These are phyloP conservation scores for Thamnophis elegans DNA, from an alignment of 2,797 vertebrate species.

Conservation along the genomic window DNA sequence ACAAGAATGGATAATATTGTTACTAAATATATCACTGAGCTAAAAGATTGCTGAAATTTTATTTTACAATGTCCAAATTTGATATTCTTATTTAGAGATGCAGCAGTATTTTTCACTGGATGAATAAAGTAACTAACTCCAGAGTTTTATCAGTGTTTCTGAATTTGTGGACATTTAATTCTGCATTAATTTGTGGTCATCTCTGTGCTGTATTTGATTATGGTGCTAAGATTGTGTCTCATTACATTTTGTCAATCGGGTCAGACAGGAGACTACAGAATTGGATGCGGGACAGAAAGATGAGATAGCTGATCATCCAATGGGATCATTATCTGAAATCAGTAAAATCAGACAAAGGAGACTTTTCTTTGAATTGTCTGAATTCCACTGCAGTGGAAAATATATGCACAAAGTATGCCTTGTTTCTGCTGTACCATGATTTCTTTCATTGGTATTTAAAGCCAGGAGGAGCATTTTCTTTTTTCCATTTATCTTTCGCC, in stretches of 20 bases:
- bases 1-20: background rate
- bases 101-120: background rate
- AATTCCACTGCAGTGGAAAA: background rate
- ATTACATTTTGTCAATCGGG: slow-evolving; percentile 26
- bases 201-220: background rate
- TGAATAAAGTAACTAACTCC: background rate
- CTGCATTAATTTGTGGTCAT: background rate
- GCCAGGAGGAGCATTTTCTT: background rate
- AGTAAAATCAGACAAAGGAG: slow-evolving; percentile 16
- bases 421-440: background rate
- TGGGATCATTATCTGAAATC: background rate
- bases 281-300: slow-evolving; percentile 16
- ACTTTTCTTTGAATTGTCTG: background rate
- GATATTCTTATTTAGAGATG: background rate
- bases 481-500: background rate
- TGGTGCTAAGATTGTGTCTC: slow-evolving; percentile 21
- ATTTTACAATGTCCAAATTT: background rate
- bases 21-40: background rate
- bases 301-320: background rate
- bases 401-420: background rate
- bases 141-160: background rate
- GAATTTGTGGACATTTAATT: slow-evolving; percentile 1
- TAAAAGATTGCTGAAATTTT: background rate
- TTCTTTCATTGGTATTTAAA: background rate
- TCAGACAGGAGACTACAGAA: slow-evolving; percentile 35